These are phyloP conservation scores for Xyrichtys novacula DNA, from an alignment of 2,797 vertebrate species.

Conservation along the genomic window DNA sequence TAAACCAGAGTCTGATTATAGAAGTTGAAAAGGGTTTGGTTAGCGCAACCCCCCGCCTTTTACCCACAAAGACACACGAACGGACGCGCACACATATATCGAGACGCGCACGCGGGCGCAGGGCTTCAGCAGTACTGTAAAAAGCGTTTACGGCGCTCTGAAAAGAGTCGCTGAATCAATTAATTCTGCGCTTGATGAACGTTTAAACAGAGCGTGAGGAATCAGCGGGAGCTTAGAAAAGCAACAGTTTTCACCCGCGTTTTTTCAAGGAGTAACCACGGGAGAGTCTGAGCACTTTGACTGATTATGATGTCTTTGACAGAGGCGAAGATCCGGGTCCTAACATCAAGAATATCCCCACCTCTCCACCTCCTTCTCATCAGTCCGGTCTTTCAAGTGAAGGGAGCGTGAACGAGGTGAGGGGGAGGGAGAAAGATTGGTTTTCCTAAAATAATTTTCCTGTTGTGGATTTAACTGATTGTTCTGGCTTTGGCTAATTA, in stretches of 20 bases:
- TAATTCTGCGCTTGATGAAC: slow-evolving; percentile 60
- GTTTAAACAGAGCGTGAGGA: slow-evolving; percentile 61
- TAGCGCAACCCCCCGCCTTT: slow-evolving; percentile 70
- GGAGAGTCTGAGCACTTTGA: slow-evolving; percentile 64
- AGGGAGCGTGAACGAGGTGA: slow-evolving; percentile 55
- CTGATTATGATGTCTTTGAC: slow-evolving; percentile 58
- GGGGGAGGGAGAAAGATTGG: slow-evolving; percentile 68
- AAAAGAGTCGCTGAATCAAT: slow-evolving; percentile 71
- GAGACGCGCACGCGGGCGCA: slow-evolving; percentile 20
- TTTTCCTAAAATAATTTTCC: slow-evolving; percentile 86
- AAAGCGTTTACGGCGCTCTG: slow-evolving; percentile 69
- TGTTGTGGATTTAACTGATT: slow-evolving; percentile 87
- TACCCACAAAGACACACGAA: slow-evolving; percentile 77
- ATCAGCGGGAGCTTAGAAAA: slow-evolving; percentile 39
- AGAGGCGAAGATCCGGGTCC: slow-evolving; percentile 61
- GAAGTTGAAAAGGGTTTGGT: slow-evolving; percentile 83
- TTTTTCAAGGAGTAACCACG: slow-evolving; percentile 75
- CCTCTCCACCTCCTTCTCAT: slow-evolving; percentile 50
- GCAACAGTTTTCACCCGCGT: slow-evolving; percentile 54
- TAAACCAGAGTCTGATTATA: slow-evolving; percentile 85
- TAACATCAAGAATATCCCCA: slow-evolving; percentile 39
- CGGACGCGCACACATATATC: slow-evolving; percentile 34
- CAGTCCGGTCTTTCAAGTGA: slow-evolving; percentile 64
- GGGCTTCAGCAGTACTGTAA: slow-evolving; percentile 66
- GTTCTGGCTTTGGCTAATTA: slow-evolving; percentile 86